A percentile compares a stretch with the other conserved stretches of the same genome.
phyloP scores from a whole-genome alignment of 2,113 vertebrate genomes.

The Anarhynchus alexandrinus region DNA sequence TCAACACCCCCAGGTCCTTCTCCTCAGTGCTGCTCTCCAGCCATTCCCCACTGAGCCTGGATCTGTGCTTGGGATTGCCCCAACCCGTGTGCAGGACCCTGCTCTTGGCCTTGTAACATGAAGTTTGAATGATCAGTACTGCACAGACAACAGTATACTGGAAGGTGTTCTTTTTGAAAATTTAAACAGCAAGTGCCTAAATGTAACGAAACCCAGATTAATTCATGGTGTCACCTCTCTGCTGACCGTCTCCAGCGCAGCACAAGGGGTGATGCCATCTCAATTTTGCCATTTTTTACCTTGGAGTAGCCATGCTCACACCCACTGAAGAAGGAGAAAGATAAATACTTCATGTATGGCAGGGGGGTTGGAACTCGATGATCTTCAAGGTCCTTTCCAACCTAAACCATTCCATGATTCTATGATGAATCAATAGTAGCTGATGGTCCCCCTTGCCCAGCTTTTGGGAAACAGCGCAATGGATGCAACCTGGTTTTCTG shows the following conservation, averaged over 20 bases:
- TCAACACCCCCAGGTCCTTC: no score
- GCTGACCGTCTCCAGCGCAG: neutral
- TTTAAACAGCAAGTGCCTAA: neutral
- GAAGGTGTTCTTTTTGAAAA: neutral
- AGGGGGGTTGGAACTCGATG: no score
- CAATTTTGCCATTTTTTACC: neutral
- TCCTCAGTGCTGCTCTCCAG: no score
- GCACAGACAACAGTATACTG: no score
- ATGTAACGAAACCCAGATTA: neutral
- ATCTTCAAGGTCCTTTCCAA: no score
- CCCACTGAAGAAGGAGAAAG: neutral
- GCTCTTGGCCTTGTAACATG: no score
- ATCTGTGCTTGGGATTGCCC: no score
- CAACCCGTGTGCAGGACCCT: no score
- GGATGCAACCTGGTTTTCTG: neutral
- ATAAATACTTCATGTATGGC: neutral
- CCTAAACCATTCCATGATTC: no score
- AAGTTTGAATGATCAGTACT: no score
- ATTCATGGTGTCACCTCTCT: neutral
- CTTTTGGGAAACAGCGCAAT: neutral
- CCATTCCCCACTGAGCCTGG: no score
- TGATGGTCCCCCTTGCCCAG: no score
- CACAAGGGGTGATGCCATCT: neutral
- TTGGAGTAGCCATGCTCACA: neutral
- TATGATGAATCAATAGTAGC: neutral